Base-by-base conservation (phyloP, 2,888 invertebrate genomes). In the Caenorhabditis sinica region DNA sequence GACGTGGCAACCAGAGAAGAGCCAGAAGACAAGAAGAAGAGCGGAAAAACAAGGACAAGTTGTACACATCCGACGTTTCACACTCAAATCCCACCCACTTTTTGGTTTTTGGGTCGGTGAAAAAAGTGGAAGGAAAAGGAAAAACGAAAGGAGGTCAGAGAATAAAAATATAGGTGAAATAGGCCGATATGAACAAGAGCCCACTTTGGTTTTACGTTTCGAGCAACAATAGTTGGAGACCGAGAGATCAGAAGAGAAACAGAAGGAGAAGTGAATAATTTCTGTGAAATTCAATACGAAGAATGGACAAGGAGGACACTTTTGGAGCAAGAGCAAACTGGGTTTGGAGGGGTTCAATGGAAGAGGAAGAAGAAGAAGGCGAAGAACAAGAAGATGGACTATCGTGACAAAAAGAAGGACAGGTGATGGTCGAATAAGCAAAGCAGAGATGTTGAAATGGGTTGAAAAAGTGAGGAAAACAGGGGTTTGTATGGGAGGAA, bases 361-460 rank as follows among this genome's bases (percentile, higher is more conserved):
- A 63, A 36, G 51, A 30, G 45, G 49, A 49, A 23, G 49, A 63
- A 36, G 63, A 30, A 49, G 72, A 30, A 49, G 49, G 61, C 30
- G 61, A 61, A 30, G 33, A 43, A n/a, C 65, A 74, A 53, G 45
- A 65, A 65, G 40, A 56, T 23, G 60, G 36, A 60, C 60, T 60
- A 60, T 60, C 36, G 63, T 40, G 63, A 60, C 20, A 45, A 45
- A 23, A 56, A 28, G 28, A 56, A 68, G 60, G 53, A 53, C 61
- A 71, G 63, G 53, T 60, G 13, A n/a, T 53, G 81, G 81, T 74
- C 68, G 81, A 81, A 81, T 81, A 73, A 73, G 81, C 63, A 72
- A 58, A 23, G 20, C 25, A 68, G 58, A 49, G 40, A 66, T 51
- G 73, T 56, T 60, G 61, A 63, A 75, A 82, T 43, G 56, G 56